Conservation (phyloP, 2,888 invertebrate species). For the Calephelis perditalis region DNA sequence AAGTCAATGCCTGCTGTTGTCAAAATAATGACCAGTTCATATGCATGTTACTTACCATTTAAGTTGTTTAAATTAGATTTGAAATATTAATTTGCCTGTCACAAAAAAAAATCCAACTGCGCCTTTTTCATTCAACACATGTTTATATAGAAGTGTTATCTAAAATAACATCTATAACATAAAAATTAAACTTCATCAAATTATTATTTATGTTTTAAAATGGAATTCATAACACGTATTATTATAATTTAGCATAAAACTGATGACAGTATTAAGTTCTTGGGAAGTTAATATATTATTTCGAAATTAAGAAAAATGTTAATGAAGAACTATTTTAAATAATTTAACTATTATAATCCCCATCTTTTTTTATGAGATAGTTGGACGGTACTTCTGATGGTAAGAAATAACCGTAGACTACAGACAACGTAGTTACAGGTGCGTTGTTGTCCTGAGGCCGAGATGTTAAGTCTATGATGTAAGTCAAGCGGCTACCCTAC, state of each 20-base stretch:
- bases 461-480: too few relatives aligned
- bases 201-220: background rate
- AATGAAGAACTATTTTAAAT: background rate
- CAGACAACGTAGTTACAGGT: too few relatives aligned
- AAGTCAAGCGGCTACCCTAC: too few relatives aligned
- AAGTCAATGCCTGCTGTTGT: too few relatives aligned
- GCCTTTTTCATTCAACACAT: background rate
- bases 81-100: too few relatives aligned
- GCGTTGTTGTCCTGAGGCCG: too few relatives aligned
- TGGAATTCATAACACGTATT: background rate
- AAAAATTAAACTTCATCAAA: background rate
- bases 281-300: conserved; percentile 8
- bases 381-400: too few relatives aligned
- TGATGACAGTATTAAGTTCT: conserved; percentile 16
- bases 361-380: too few relatives aligned
- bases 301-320: background rate
- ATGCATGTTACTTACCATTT: conserved; percentile 27
- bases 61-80: too few relatives aligned
- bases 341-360: too few relatives aligned
- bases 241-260: conserved; percentile 16
- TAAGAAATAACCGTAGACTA: too few relatives aligned
- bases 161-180: conserved; percentile 1
- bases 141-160: conserved; percentile 4
- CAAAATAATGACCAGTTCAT: background rate
- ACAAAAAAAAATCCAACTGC: background rate